These are phyloP conservation scores for Octodon degus DNA, from an alignment of 2,113 vertebrate species.

Conservation along the genomic window DNA sequence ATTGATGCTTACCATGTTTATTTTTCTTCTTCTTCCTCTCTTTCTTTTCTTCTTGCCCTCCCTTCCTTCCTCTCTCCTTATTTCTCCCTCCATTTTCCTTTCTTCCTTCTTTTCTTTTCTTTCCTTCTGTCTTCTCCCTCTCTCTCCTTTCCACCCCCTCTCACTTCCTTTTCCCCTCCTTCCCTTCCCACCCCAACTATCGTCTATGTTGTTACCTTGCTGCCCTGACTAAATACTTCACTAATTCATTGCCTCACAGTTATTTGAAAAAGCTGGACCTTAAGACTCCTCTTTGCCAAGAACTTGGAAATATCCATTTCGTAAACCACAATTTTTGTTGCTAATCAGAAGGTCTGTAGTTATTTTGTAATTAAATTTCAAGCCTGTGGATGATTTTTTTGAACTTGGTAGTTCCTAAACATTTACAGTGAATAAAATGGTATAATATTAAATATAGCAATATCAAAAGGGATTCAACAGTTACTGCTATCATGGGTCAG, in stretches of 20 bases:
- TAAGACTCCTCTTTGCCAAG: slow-evolving; percentile 26
- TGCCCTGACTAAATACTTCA: neutral
- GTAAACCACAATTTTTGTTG: slow-evolving; percentile 78
- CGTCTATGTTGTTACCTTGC: neutral
- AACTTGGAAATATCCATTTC: slow-evolving; percentile 79
- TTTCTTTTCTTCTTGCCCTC: neutral
- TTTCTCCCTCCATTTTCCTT: no score
- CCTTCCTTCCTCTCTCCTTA: neutral
- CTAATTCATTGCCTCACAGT: neutral
- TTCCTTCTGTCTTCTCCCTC: no score
- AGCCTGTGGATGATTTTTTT: slow-evolving; percentile 82
- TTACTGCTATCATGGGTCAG: slow-evolving; percentile 80
- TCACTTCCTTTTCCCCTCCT: accelerated
- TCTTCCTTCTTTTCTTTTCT: no score
- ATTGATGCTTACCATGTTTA: neutral
- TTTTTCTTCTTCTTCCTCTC: neutral
- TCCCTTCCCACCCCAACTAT: neutral
- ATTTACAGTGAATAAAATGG: slow-evolving; percentile 82
- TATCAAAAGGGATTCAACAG: slow-evolving; percentile 83
- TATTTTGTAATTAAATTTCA: slow-evolving; percentile 81
- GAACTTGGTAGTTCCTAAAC: slow-evolving; percentile 80
- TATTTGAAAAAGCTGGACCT: neutral
- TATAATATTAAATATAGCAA: slow-evolving; percentile 84
- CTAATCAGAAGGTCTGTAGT: slow-evolving; percentile 80
- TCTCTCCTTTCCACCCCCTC: neutral